Base-by-base conservation (phyloP, 1,140 invertebrate genomes). In the Samia ricini region DNA sequence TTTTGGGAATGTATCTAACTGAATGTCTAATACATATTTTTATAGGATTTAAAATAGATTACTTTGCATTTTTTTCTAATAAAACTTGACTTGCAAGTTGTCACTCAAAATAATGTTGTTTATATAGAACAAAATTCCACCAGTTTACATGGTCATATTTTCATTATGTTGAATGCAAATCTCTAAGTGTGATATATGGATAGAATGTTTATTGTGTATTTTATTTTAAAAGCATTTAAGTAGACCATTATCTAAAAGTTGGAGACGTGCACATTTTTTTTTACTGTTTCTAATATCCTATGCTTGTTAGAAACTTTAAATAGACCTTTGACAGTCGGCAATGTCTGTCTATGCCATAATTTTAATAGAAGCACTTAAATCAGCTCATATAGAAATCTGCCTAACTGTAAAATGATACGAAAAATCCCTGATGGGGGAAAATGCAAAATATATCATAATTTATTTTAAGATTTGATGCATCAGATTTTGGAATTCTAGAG, bases 51-150 rank as follows among this genome's bases (percentile, higher is more conserved):
- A 50, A 50, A 50, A 49, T 50, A 50, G n/a, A 50, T 50, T 50
- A 50, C 1, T 19, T 15, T n/a, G 5, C 49, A 26, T 26, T 50
- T 50, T 18, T 50, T 50, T 50, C 49, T 50, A 50, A 2, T 15
- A 18, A 50, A 50, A 50, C 4, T 50, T 50, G 15, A 50, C 49
- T 50, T 50, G 49, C n/a, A 50, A 50, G 49, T 50, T 50, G 49
- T 15, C 49, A 20, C 36, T 48, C 49, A 50, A 50, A 50, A 19
- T 50, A 50, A 18, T n/a, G 49, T 50, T n/a, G 49, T 0, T 50
- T 50, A 50, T 50, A n/a, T 50, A 50, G 10, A 50, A 50, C 49
- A 10, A 20, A 50, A 50, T 50, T 50, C 49, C 49, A 50, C n/a
- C n/a, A 50, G 4, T 20, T 49, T 1, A 49, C 48, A 49, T 7